Evolutionary conservation across 2,888 invertebrate genomes (phyloP).

Genomic region (Eumacrocentrus americanus): DNA sequence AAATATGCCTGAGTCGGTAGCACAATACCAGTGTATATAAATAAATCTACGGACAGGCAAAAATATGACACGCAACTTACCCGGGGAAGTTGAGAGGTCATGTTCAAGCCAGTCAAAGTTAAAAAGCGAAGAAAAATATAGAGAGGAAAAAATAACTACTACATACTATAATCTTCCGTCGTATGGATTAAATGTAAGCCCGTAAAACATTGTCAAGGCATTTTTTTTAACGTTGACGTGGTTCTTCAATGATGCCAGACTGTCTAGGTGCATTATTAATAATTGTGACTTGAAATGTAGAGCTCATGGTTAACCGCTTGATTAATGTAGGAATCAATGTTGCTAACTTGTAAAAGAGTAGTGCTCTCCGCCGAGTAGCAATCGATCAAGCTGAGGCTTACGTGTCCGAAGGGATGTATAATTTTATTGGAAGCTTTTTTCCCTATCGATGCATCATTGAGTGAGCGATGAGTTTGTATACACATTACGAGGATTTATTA

Average conservation of each 20-base stretch:
- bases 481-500: too few species aligned
- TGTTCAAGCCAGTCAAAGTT: background rate
- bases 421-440: too few species aligned
- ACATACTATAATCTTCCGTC: too few species aligned
- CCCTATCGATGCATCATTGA: too few species aligned
- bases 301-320: background rate
- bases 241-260: background rate
- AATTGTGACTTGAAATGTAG: background rate
- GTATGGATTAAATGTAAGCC: too few species aligned
- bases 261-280: background rate
- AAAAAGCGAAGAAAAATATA: background rate
- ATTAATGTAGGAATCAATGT: background rate
- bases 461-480: too few species aligned
- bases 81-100: background rate
- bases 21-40: constrained; percentile 18
- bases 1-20: background rate
- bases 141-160: constrained; percentile 6
- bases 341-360: background rate
- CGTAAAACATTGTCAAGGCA: too few species aligned
- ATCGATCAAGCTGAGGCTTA: background rate
- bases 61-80: constrained; percentile 25
- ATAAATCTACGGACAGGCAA: constrained; percentile 27
- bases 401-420: background rate
- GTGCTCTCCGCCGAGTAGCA: background rate
- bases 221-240: too few species aligned